A percentile compares a stretch with the other conserved stretches of the same genome.
Conservation (phyloP, 2,113 vertebrate species). For the Melospiza georgiana region DNA sequence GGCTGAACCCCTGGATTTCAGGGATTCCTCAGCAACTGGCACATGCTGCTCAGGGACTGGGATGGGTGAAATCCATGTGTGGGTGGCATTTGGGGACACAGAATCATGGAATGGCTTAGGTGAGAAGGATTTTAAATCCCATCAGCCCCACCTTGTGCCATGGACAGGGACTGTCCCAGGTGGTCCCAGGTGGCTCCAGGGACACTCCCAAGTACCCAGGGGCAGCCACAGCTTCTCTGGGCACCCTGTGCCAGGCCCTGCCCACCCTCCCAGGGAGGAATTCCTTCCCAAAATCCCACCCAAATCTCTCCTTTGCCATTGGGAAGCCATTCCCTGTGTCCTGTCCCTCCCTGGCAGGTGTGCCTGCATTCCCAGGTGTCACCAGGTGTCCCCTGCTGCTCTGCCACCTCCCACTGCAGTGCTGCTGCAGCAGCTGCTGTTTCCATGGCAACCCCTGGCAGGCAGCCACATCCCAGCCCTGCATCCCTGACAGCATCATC, state of each 20-base stretch:
- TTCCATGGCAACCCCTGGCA: not conserved
- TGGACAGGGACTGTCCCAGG: not conserved
- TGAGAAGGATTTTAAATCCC: not conserved
- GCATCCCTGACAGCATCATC: not conserved
- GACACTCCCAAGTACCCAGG: not conserved
- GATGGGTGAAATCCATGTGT: fast-evolving
- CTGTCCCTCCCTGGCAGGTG: not conserved
- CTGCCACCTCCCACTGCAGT: not conserved
- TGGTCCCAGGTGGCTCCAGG: not conserved
- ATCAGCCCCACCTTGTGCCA: fast-evolving
- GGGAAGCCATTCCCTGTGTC: not conserved
- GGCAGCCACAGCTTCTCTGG: too few species aligned
- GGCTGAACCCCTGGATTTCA: not conserved
- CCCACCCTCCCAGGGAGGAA: fast-evolving
- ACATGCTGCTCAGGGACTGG: not conserved
- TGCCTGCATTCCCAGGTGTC: not conserved
- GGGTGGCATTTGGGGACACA: not conserved
- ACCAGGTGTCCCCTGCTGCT: not conserved
- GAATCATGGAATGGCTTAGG: not conserved
- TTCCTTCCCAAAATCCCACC: not conserved
- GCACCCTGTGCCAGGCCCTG: not conserved
- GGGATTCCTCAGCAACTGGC: not conserved
- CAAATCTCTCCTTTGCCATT: not conserved
- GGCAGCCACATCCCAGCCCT: not conserved
- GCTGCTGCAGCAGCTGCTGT: not conserved